Percentiles rank a stretch among this genome's conserved stretches.
Conservation (phyloP, 2,888 invertebrate genomes). For the Tuta absoluta region DNA sequence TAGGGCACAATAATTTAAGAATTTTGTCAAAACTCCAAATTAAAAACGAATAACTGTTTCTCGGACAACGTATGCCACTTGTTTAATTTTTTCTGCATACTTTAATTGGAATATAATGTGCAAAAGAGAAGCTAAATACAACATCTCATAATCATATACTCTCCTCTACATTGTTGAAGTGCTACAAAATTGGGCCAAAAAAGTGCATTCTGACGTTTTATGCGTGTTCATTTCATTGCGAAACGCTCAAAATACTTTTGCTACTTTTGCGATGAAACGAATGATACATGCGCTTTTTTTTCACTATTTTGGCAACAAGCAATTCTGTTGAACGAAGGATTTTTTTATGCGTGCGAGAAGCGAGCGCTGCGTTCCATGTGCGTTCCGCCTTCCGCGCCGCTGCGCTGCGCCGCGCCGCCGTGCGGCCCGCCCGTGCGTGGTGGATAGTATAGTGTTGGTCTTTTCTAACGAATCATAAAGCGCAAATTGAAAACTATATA, state of each 20-base stretch:
- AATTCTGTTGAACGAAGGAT: not conserved
- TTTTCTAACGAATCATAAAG: not conserved
- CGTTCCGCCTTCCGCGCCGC: too few relatives aligned
- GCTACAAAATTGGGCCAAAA: not conserved
- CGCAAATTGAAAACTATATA: not conserved
- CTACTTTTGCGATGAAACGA: not conserved
- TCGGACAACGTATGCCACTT: constrained; percentile 9
- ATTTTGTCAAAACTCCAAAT: not conserved
- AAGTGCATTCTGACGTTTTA: not conserved
- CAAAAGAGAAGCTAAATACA: constrained; percentile 5
- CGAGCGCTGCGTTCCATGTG: too few relatives aligned
- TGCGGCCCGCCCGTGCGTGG: too few relatives aligned
- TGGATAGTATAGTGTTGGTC: not conserved
- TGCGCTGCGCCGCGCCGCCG: too few relatives aligned
- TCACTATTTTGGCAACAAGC: not conserved
- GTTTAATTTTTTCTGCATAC: not conserved
- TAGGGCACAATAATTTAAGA: constrained; percentile 5
- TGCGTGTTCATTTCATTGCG: not conserved
- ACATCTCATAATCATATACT: not conserved
- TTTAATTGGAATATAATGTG: not conserved
- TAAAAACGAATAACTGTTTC: constrained; percentile 16
- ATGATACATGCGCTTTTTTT: not conserved
- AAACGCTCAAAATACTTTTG: not conserved
- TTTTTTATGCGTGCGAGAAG: too few relatives aligned
- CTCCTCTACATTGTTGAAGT: not conserved